phyloP scores from a whole-genome alignment of 2,113 vertebrate genomes.

The Clarias magur region DNA sequence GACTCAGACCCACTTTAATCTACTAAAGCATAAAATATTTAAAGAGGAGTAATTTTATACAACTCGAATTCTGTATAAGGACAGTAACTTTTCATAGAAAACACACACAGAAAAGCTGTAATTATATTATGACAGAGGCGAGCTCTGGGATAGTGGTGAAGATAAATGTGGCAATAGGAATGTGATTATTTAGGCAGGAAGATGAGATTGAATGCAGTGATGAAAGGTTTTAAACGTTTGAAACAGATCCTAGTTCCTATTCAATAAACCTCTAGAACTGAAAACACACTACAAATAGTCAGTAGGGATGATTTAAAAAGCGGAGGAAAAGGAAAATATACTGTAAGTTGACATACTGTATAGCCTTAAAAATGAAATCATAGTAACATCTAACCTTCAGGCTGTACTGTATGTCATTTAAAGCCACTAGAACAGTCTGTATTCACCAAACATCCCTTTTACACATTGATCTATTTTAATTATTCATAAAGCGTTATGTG shows the following conservation, averaged over 20 bases:
- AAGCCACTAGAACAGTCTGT: not conserved
- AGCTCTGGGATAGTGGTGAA: not conserved
- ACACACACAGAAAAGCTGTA: not conserved
- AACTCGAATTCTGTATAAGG: not conserved
- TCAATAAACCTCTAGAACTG: not conserved
- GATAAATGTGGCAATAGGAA: conserved; percentile 43
- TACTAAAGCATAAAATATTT: not conserved
- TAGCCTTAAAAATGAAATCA: not conserved
- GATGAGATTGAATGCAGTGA: not conserved
- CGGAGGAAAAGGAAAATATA: not conserved
- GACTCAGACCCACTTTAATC: not conserved
- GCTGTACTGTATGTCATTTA: not conserved
- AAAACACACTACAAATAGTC: not conserved
- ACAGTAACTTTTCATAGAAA: not conserved
- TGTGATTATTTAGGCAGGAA: conserved; percentile 18
- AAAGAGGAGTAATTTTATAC: not conserved
- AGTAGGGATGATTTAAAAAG: conserved; percentile 2
- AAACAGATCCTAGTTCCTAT: conserved; percentile 11
- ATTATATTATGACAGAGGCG: conserved; percentile 7
- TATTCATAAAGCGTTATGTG: not conserved
- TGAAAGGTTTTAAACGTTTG: conserved; percentile 1
- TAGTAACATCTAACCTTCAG: not conserved
- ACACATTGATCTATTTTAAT: not conserved
- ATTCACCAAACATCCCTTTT: not conserved
- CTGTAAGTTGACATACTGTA: not conserved